Evolutionary conservation across 1,140 invertebrate genomes (phyloP), one percentile per base, ranked within the genome.

Genomic region (Diabrotica virgifera): DNA sequence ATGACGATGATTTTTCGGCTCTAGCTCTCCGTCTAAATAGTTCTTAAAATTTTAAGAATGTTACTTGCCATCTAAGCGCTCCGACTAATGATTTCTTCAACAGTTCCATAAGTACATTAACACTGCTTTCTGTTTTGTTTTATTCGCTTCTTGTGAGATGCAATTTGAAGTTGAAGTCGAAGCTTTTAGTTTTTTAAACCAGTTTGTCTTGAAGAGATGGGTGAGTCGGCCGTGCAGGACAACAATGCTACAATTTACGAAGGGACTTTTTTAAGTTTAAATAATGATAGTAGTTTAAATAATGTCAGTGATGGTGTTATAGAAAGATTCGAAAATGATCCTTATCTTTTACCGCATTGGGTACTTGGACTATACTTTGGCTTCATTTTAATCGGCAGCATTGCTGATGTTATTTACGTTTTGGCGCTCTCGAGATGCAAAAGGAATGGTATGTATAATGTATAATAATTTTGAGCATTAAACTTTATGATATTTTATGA

Each of bases 401-500:
- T 56, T n/a, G 36, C 57, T n/a, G 61, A 68, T 58, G 35, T 64
- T 35, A 10, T 68, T 36, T 52, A 64, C 52, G 56, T 63, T 60
- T 63, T 70, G 38, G 60, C 61, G n/a, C 52, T 72, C 35, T 14
- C 68, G 36, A 60, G 64, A 56, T 62, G 63, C 59, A 69, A 62
- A 52, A 70, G 60, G 61, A 70, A 67, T 54, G 71, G 71, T 72
- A 69, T 58, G 51, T 66, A n/a, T 9, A 6, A 6, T 24, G 4
- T 1, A 24, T 2, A 4, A 24, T 24, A 24, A 24, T 24, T 24
- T 24, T 24, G 24, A 24, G 24, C 4, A 24, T 24, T 24, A 24
- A 24, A 24, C 24, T 2, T 24, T 24, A 24, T 24, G 24, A 24
- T 24, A 24, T 24, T 24, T 24, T 24, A 24, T 24, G 24, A 24